Percentiles rank a stretch among this genome's conserved stretches.
Conservation (phyloP, 2,888 invertebrate genomes). For the Choreutis nemorana region DNA sequence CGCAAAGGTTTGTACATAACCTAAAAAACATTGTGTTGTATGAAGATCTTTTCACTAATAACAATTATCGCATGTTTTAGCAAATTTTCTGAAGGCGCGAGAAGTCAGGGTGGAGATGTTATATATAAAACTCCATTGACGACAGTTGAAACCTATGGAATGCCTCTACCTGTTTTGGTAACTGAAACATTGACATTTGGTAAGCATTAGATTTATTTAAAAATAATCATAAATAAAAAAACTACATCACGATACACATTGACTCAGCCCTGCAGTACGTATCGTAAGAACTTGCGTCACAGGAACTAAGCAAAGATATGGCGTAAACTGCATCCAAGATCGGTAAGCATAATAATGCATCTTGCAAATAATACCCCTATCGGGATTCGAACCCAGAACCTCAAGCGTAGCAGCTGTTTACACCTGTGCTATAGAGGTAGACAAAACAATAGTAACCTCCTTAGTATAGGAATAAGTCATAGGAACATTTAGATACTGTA, state of each 20-base stretch:
- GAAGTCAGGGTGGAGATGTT: slow-evolving; percentile 68
- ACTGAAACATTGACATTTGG: slow-evolving; percentile 88
- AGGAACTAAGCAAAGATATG: too few species aligned
- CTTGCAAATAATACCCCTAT: too few species aligned
- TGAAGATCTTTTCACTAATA: not conserved
- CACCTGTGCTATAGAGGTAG: too few species aligned
- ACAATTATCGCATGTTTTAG: slow-evolving; percentile 4
- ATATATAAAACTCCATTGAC: slow-evolving; percentile 78
- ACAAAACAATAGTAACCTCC: too few species aligned
- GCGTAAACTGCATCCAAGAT: too few species aligned
- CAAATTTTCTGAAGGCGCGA: slow-evolving; percentile 30
- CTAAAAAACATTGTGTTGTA: slow-evolving; percentile 12
- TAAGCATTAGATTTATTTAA: slow-evolving; percentile 32
- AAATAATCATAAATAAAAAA: not conserved
- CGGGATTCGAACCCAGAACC: too few species aligned
- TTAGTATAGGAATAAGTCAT: too few species aligned
- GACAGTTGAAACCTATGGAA: slow-evolving; percentile 81
- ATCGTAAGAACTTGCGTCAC: too few species aligned
- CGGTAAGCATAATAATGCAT: too few species aligned
- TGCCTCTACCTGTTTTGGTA: slow-evolving; percentile 84
- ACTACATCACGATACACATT: not conserved
- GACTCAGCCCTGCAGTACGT: too few species aligned
- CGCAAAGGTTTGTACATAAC: slow-evolving; percentile 30
- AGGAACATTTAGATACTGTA: too few species aligned
- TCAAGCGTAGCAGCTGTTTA: too few species aligned